Evolutionary conservation across 2,797 vertebrate species (phyloP), one percentile per base, ranked within the genome.

Genomic region (Decapterus maruadsi): DNA sequence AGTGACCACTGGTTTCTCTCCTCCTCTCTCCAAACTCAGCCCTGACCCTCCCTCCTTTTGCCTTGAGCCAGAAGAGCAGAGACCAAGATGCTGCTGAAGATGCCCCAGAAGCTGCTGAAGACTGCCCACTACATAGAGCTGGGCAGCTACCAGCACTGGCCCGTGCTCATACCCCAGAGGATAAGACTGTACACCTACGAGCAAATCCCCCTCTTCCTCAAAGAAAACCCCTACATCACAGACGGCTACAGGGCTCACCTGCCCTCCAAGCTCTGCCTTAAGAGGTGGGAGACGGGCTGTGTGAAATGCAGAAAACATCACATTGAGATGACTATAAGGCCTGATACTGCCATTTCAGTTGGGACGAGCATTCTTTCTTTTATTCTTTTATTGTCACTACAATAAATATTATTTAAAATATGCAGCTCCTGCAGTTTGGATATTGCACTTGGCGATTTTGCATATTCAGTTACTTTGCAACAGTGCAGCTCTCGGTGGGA

Each of bases 151-250:
- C 97, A 98, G 82, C 97, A 97, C 90, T 99, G 98, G 98, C 97
- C 98, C 0, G 96, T 99, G 68, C 93, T 99, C 70, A 92, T 98
- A 22, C 97, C 98, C 26, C 95, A 97, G 78, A 97, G 97, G 69
- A 99, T 99, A 78, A 94, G 98, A 12, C 93, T 99, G 12, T 99
- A 99, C 94, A 99, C 97, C 17, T 99, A 96, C 45, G 98, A 99
- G 83, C 98, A 99, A 92, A 96, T 99, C 84, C 98, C 98, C 0
- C 91, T 96, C 45, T 98, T 98, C 86, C 96, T 99, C 56, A 97
- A 96, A 90, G 97, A 99, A 90, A 99, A 99, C 90, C 98, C 98
- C 1, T 99, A 97, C 93, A 99, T 99, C 93, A 99, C 98, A 4
- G 98, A 98, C 20, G 98, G 98, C 62, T 99, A 99, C 95, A 94